Conservation (phyloP, 2,797 vertebrate genomes). For the Menidia menidia region DNA sequence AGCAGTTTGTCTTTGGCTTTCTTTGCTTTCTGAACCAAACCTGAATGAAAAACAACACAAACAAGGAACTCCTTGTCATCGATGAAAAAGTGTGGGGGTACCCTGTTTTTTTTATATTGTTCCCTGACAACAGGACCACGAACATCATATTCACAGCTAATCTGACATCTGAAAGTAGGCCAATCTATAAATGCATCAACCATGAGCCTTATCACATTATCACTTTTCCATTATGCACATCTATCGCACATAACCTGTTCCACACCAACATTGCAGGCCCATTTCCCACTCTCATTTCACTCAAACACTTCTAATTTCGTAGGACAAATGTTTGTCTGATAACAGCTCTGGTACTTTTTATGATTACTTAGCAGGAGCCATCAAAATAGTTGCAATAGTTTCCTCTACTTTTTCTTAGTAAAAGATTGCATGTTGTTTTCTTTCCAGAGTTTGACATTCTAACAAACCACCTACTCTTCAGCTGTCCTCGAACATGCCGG, state of each 20-base stretch:
- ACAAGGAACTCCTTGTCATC: not conserved
- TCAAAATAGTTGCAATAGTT: too few relatives aligned
- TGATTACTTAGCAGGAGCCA: too few relatives aligned
- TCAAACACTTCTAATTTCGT: not conserved
- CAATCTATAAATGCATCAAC: too few relatives aligned
- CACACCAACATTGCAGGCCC: not conserved
- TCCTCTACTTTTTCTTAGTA: too few relatives aligned
- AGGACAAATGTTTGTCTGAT: not conserved
- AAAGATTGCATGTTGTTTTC: too few relatives aligned
- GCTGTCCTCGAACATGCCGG: slow-evolving; percentile 89
- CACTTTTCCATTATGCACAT: too few relatives aligned
- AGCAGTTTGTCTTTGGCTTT: slow-evolving; percentile 96
- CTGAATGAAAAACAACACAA: slow-evolving; percentile 71
- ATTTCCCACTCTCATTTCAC: not conserved
- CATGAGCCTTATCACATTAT: too few relatives aligned
- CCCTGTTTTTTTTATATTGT: not conserved
- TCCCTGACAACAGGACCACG: not conserved
- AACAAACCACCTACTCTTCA: slow-evolving; percentile 87
- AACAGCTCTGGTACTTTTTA: too few relatives aligned
- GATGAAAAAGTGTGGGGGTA: not conserved
- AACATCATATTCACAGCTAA: not conserved
- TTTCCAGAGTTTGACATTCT: not conserved
- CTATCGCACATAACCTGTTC: too few relatives aligned
- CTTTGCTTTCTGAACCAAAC: slow-evolving; percentile 94
- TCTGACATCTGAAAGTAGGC: not conserved